A percentile compares a stretch with the other conserved stretches of the same genome.
These are phyloP conservation scores for Falco columbarius DNA, from an alignment of 2,797 vertebrate species.

Conservation along the genomic window DNA sequence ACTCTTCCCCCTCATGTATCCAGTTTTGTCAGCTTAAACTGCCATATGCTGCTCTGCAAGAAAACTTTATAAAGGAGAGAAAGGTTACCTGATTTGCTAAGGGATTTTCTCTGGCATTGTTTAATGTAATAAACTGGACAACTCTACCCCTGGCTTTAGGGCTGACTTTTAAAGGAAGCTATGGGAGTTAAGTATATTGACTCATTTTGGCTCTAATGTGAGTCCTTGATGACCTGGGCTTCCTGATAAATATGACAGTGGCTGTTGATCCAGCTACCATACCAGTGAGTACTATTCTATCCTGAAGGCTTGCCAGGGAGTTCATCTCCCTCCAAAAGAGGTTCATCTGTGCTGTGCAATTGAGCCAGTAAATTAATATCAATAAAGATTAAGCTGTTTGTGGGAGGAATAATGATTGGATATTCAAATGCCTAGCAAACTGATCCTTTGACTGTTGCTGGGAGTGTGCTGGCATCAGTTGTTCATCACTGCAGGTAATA, in stretches of 20 bases:
- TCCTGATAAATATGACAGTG: not conserved
- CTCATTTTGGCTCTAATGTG: not conserved
- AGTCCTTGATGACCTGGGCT: not conserved
- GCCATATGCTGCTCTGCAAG: not conserved
- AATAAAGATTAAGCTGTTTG: not conserved
- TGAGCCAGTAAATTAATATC: conserved; percentile 11
- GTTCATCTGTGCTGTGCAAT: not conserved
- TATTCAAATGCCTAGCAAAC: not conserved
- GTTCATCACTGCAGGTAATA: not conserved
- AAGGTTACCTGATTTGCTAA: not conserved
- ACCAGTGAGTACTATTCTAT: not conserved
- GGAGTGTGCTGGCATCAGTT: not conserved
- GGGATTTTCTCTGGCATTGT: not conserved
- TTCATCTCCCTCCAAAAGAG: not conserved
- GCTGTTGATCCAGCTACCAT: not conserved
- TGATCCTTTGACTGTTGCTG: not conserved
- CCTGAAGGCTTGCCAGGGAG: not conserved
- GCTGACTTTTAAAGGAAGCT: not conserved
- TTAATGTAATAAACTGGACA: not conserved
- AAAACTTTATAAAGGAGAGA: not conserved
- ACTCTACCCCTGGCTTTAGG: not conserved
- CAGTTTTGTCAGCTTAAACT: not conserved
- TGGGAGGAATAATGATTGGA: not conserved
- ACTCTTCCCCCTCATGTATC: not conserved
- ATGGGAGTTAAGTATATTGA: not conserved